Evolutionary conservation across 2,888 invertebrate genomes (phyloP).

Genomic region (Cryptops parisi): DNA sequence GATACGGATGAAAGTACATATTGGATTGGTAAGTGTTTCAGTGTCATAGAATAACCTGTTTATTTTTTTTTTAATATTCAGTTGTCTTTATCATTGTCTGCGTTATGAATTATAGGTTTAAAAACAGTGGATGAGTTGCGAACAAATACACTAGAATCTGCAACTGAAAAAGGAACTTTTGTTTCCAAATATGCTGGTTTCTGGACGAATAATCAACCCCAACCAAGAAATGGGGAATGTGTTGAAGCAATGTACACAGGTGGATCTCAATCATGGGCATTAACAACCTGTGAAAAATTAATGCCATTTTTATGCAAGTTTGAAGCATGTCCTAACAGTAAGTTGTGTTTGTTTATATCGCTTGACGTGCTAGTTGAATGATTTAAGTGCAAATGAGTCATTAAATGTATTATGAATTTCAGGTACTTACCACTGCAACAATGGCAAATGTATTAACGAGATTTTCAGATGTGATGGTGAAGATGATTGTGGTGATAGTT

Average conservation of each 20-base stretch:
- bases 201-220: conserved; percentile 81
- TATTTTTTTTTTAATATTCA: not conserved
- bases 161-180: conserved; percentile 55
- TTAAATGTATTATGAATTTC: not conserved
- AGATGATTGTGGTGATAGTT: conserved; percentile 82
- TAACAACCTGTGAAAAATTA: conserved; percentile 85
- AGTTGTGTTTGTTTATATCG: not conserved
- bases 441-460: conserved; percentile 78
- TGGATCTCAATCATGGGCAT: conserved; percentile 76
- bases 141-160: conserved; percentile 88
- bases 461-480: conserved; percentile 77
- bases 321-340: conserved; percentile 72
- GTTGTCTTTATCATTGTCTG: not conserved
- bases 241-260: conserved; percentile 44
- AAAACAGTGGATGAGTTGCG: conserved; percentile 79
- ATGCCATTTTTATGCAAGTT: conserved; percentile 88
- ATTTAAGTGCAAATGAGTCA: not conserved
- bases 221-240: conserved; percentile 76
- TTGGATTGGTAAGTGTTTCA: conserved; percentile 41
- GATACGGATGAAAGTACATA: conserved; percentile 41
- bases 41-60: conserved; percentile 2
- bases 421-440: conserved; percentile 84
- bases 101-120: conserved; percentile 48
- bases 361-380: not conserved
- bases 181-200: conserved; percentile 86